Evolutionary conservation across 2,888 invertebrate species (phyloP), one percentile per base, ranked within the genome.

Genomic region (Metellina segmentata): DNA sequence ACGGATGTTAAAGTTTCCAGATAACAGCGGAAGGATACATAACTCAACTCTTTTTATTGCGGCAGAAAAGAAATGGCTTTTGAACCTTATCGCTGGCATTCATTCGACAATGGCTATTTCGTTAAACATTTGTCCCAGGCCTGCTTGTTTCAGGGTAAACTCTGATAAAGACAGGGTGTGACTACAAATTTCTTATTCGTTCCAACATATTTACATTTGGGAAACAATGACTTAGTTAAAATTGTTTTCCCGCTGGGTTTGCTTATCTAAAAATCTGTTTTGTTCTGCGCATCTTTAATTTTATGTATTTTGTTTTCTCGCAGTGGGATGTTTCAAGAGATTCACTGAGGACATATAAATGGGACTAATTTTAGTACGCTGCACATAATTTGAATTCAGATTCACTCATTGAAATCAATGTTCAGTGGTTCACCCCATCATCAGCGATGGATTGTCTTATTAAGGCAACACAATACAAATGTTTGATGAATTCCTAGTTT

Each of bases 41-140:
- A 91, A 87, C 86, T 91, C 91, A 91, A 91, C 91, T 91, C 91
- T 91, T 91, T 87, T 87, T 91, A 91, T 82, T 87, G 78, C 78
- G 20, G 71, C 53, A 34, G 75, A 51, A 88, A 81, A 81, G 81
- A 81, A 90, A 90, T 53, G 79, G 79, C 77, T 69, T 82, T 77
- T 83, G 82, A 81, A 34, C 49, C 72, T 85, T 90, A 85, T 85
- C 85, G 70, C 79, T 20, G 16, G 81, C 75, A 34, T 71, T 75
- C 81, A 74, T 69, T 53, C 77, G 89, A 85, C 83, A 85, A 78
- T 79, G 89, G 77, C 74, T 70, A 51, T 89, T 89, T 83, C 82
- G 82, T 83, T 89, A 89, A 89, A 89, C 82, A 89, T 89, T 83
- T 89, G 89, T 83, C 82, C 82, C 75, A 77, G 61, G n/a, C 48